phyloP scores from a whole-genome alignment of 2,888 invertebrate species.

The Ophion obscuratus region DNA sequence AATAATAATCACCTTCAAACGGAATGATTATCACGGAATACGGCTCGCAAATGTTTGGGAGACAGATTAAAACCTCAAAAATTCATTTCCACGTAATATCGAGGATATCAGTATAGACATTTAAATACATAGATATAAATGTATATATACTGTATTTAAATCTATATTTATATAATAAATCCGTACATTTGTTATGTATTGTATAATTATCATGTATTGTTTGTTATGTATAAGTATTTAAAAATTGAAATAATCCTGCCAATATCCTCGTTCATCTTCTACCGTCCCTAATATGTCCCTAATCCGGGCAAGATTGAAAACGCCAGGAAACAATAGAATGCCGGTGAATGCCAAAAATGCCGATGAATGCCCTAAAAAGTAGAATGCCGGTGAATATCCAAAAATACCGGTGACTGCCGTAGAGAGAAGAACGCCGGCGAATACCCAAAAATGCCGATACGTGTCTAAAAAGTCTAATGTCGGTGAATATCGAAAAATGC shows the following conservation, averaged over 20 bases:
- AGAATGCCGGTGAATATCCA: neutral
- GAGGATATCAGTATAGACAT: conserved; percentile 5
- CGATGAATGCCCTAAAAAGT: neutral
- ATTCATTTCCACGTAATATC: neutral
- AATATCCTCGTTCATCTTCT: neutral
- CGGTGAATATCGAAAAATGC: neutral
- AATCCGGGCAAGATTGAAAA: neutral
- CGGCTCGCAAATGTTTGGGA: conserved; percentile 18
- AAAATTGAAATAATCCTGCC: neutral
- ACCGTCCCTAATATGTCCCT: conserved; percentile 1
- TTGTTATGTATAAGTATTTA: neutral
- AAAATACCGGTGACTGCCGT: too few species aligned
- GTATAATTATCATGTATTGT: conserved; percentile 3
- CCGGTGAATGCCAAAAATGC: neutral
- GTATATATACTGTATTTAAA: conserved; percentile 2
- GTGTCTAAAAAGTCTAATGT: neutral
- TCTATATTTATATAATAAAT: conserved; percentile 1
- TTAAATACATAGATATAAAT: neutral
- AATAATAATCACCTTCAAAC: conserved; percentile 26
- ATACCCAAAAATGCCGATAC: too few species aligned
- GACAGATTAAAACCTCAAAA: neutral
- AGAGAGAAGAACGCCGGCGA: too few species aligned
- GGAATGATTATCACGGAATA: conserved; percentile 15
- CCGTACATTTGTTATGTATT: neutral
- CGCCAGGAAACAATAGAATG: neutral